Base-by-base conservation (phyloP, 2,113 vertebrate genomes). In the Epinephelus lanceolatus region DNA sequence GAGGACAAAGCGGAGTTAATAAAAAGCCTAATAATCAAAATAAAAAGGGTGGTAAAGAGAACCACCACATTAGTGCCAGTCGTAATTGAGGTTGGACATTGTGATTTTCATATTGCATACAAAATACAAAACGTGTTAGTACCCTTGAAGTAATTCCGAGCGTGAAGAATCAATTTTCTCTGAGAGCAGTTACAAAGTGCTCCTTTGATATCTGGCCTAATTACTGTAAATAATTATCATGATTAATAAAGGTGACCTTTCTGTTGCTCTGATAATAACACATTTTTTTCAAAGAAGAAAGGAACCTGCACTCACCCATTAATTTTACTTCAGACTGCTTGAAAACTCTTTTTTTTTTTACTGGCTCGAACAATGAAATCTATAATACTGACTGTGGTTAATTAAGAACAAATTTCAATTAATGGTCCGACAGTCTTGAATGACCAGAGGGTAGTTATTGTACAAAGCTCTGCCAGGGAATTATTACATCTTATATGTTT, bases 241-340 rank as follows among this genome's bases (percentile, higher is more conserved):
- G 87, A 93, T 89, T 94, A 87, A 91, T 91, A 92, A 91, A 94
- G 90, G 90, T 94, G 92, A 95, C 92, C 94, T 92, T 93, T 93
- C 84, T 80, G 70, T 85, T 86, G 53, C 84, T 88, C 69, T 76
- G 74, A 86, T 77, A 85, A 88, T 81, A 91, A 86, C 79, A 83
- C 75, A 78, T 78, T 12, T 45, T 74, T 83, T 81, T 71, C 71
- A 80, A 75, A 55, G 84, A 75, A 37, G 33, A 52, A 76, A 60
- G 83, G 74, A 62, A 70, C 5, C 13, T 25, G 75, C 42, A 68
- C 45, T 82, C 18, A 78, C n/a, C 49, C 77, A 81, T 83, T 88
- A 11, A 87, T 83, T 91, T 86, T 37, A 78, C 70, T 87, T 86
- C 71, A 88, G 61, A 59, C 53, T 53, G 8, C 67, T 81, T 80